These are phyloP conservation scores for Lobophora halterata DNA, from an alignment of 2,888 invertebrate species.

Conservation along the genomic window DNA sequence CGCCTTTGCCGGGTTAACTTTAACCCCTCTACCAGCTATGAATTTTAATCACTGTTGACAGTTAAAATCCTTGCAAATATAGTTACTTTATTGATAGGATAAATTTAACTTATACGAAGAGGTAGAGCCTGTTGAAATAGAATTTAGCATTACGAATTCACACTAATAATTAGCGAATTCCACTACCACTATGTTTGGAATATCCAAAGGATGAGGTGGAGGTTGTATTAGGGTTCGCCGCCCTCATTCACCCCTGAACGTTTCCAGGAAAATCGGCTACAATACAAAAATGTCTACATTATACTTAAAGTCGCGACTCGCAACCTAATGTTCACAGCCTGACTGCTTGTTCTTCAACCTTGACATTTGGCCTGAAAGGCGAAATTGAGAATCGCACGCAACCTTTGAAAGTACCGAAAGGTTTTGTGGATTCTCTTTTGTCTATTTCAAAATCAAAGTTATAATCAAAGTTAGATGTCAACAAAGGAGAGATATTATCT, in stretches of 20 bases:
- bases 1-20: not conserved
- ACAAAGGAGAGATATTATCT: not conserved
- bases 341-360: conserved; percentile 23
- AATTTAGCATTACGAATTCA: no score
- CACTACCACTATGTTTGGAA: conserved; percentile 8
- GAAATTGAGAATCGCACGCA: conserved; percentile 17
- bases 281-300: no score
- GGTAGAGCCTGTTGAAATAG: no score
- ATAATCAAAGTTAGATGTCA: no score
- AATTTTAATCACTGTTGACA: no score
- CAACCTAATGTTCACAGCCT: conserved; percentile 20
- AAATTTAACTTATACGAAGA: no score
- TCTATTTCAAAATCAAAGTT: conserved; percentile 1
- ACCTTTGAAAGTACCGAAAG: conserved; percentile 21
- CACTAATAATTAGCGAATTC: conserved; percentile 7
- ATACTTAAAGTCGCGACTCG: conserved; percentile 14
- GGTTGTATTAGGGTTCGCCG: conserved; percentile 39
- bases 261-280: conserved; percentile 41
- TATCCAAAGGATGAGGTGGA: conserved; percentile 35
- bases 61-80: no score
- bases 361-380: conserved; percentile 32
- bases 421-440: conserved; percentile 9
- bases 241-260: conserved; percentile 32
- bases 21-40: no score
- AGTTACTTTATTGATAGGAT: no score